Base-by-base conservation (phyloP, 2,797 vertebrate genomes). In the Coracias cyanogaster region DNA sequence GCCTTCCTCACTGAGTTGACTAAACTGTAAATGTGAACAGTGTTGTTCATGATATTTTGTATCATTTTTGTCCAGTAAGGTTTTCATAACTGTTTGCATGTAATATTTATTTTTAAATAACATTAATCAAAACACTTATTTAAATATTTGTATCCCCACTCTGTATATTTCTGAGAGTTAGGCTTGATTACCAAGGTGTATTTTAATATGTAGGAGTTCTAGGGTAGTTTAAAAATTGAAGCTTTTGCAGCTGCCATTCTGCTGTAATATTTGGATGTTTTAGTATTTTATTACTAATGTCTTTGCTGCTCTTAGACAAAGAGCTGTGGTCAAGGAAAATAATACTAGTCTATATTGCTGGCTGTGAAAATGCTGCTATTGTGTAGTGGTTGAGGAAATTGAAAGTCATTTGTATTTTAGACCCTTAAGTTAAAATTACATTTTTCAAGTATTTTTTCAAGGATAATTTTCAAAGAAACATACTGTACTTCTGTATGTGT, bases 401-500 rank as follows among this genome's bases (percentile, higher is more conserved):
- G 6, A 74, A 66, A 12, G 29, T 60, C 3, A 39, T 80, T 93
- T 87, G 15, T 35, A 14, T 74, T 88, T 78, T 58, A 58, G 35
- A 29, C 19, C 93, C 43, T 29, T 17, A 45, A 71, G 10, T 8
- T 77, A 55, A 78, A 89, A 71, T 70, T 52, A 11, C 16, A 24
- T 15, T 65, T 85, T n/a, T 46, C 31, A 24, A 43, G 18, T 92
- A 22, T 19, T 43, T 94, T 64, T 82, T 49, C 20, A 82, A 67
- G 61, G 19, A 52, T 15, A 12, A 15, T 81, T 64, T 86, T 76
- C 46, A 21, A 67, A 57, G 74, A 37, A 86, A 35, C 3, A 2
- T 18, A 8, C 8, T 66, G 24, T 89, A 49, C 9, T 20, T 73
- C 35, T 74, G 0, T 18, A 3, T 60, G 35, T 0, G 0, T 58